Evolutionary conservation across 2,113 vertebrate species (phyloP).

Genomic region (Bucco capensis): DNA sequence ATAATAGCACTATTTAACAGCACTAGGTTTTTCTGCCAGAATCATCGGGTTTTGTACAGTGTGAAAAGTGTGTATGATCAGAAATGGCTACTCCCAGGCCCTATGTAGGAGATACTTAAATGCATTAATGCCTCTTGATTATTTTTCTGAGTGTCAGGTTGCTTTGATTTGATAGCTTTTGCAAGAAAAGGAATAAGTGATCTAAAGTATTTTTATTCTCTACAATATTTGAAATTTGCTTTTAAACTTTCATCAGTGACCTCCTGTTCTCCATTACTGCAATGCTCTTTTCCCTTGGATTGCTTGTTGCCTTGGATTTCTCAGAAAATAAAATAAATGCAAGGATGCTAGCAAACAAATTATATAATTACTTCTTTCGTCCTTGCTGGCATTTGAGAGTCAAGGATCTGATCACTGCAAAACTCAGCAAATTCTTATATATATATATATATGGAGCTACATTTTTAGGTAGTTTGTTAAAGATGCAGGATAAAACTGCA

Average conservation of each 20-base stretch:
- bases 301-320: constrained; percentile 8
- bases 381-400: constrained; percentile 4
- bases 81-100: neutral
- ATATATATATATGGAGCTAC: neutral
- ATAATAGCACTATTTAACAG: constrained; percentile 43
- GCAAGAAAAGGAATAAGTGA: constrained; percentile 47
- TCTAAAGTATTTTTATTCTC: constrained; percentile 35
- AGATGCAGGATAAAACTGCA: constrained; percentile 44
- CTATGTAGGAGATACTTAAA: neutral
- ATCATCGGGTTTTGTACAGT: neutral
- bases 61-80: neutral
- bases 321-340: constrained; percentile 29
- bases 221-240: constrained; percentile 20
- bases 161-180: constrained; percentile 49
- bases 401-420: neutral
- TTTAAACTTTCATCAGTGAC: constrained; percentile 43
- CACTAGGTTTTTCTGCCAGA: constrained; percentile 3
- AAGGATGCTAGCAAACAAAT: constrained; percentile 24
- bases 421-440: constrained; percentile 10
- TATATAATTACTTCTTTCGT: constrained; percentile 12
- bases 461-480: constrained; percentile 50
- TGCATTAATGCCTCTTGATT: neutral
- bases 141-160: constrained; percentile 12
- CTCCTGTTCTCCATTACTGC: constrained; percentile 23
- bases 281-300: constrained; percentile 26